Base-by-base conservation (phyloP, 2,888 invertebrate genomes). In the Hesperia comma region DNA sequence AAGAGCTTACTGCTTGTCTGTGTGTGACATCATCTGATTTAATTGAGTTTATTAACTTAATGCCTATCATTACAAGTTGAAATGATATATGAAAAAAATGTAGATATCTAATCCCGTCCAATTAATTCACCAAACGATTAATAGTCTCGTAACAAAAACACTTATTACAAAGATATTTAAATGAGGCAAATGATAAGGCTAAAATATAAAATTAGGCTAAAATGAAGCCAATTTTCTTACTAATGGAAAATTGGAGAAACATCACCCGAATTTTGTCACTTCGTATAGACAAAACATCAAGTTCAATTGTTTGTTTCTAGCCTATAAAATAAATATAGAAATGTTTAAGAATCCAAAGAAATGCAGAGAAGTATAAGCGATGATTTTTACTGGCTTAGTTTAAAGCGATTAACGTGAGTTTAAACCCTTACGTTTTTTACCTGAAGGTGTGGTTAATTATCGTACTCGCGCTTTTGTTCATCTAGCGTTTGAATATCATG, bases 1-100 rank as follows among this genome's bases (percentile, higher is more conserved):
- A 17, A 15, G 60, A 53, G 54, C 19, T 32, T 21, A 55, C 66
- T 43, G 55, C 57, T 26, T 56, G 72, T 71, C 63, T 68, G 69
- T 71, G 37, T 64, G 61, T 67, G 66, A 66, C 54, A 61, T 66
- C 66, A 66, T 54, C 58, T n/a, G n/a, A 19, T 61, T 58, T 41
- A 51, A 26, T 51, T 51, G 8, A 32, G 14, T 54, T 53, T 19
- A 51, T 53, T 21, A 26, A 26, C 2, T 17, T 6, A 49, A 51
- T 32, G 8, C n/a, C n/a, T 49, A 19, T 49, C 17, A 14, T 51
- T 6, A 17, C 14, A 21, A 51, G 14, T 21, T 21, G 7, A 51
- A 21, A 12, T 14, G 14, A 21, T 51, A 51, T 0, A 15, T 15
- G 54, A 54, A 54, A 54, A 54, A 33, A 46, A n/a, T 41, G 8